A percentile compares a stretch with the other conserved stretches of the same genome.
Evolutionary conservation across 2,888 invertebrate species (phyloP).

Genomic region (Hyposoter didymator): DNA sequence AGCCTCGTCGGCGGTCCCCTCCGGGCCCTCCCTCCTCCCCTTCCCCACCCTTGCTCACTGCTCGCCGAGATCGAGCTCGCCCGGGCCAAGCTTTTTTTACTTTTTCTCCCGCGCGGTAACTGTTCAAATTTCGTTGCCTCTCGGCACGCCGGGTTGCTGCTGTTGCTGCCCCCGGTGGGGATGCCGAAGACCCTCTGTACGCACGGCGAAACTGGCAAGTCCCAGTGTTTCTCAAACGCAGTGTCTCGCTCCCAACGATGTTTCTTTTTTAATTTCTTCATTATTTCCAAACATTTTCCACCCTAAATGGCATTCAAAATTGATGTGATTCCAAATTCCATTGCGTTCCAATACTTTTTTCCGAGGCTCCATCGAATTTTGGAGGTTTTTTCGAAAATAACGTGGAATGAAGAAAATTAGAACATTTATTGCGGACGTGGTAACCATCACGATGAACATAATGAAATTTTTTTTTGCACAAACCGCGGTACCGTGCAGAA

Average conservation of each 20-base stretch:
- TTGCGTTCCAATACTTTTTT: not conserved
- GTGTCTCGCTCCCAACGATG: not conserved
- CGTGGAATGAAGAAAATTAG: not conserved
- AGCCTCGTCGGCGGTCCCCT: constrained; percentile 51
- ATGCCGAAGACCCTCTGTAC: constrained; percentile 75
- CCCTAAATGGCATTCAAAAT: not conserved
- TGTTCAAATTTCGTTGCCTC: constrained; percentile 82
- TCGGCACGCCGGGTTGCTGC: constrained; percentile 65
- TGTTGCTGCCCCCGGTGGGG: constrained; percentile 73
- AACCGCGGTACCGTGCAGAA: not conserved
- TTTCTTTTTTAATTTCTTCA: not conserved
- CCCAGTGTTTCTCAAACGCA: constrained; percentile 79
- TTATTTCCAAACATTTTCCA: not conserved
- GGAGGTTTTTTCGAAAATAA: not conserved
- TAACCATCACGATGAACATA: not conserved
- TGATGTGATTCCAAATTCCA: not conserved
- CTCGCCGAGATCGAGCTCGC: constrained; percentile 63
- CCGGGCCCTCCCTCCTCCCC: constrained; percentile 20
- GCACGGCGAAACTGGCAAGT: constrained; percentile 48
- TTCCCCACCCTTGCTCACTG: constrained; percentile 11
- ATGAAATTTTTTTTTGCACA: not conserved
- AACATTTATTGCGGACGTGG: not conserved
- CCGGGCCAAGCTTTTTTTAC: constrained; percentile 65
- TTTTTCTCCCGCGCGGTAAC: constrained; percentile 75
- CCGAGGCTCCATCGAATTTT: not conserved